Percentiles rank a stretch among this genome's conserved stretches.
These are phyloP conservation scores for Nebria ingens DNA, from an alignment of 1,140 invertebrate genomes.

Conservation along the genomic window DNA sequence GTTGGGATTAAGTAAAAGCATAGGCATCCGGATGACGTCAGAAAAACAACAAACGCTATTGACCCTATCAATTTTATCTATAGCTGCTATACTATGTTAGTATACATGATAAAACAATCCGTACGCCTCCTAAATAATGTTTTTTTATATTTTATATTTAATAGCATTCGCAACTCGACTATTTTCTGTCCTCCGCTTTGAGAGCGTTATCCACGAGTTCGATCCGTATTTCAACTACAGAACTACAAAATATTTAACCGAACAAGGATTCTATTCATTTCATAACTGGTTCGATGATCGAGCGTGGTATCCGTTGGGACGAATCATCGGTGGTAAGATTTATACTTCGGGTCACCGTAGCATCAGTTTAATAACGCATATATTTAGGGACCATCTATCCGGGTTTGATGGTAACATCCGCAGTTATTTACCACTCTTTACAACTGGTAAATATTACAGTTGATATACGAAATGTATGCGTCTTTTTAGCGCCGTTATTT, in stretches of 20 bases:
- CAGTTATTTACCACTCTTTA: constrained; percentile 79
- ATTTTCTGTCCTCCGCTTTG: constrained; percentile 94
- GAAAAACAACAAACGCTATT: constrained; percentile 93
- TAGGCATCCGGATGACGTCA: constrained; percentile 44
- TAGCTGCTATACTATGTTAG: constrained; percentile 90
- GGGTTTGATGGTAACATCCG: constrained; percentile 94
- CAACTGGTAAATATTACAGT: constrained; percentile 88
- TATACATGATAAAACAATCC: constrained; percentile 28
- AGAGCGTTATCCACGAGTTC: constrained; percentile 98
- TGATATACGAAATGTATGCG: constrained; percentile 95
- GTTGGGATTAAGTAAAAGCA: constrained; percentile 23
- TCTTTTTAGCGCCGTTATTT: constrained; percentile 94
- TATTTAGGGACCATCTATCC: constrained; percentile 86
- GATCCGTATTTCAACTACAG: constrained; percentile 99
- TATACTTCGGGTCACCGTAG: no score
- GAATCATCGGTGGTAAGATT: constrained; percentile 92
- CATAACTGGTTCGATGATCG: constrained; percentile 99
- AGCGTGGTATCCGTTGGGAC: constrained; percentile 95
- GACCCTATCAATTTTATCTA: constrained; percentile 81
- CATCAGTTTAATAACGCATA: not conserved
- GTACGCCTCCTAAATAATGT: constrained; percentile 16
- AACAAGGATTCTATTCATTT: constrained; percentile 96
- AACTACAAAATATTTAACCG: constrained; percentile 86
- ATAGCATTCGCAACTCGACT: constrained; percentile 89
- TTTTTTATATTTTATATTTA: constrained; percentile 32